These are phyloP conservation scores for Percina caprodes DNA, from an alignment of 2,113 vertebrate genomes.

Conservation along the genomic window DNA sequence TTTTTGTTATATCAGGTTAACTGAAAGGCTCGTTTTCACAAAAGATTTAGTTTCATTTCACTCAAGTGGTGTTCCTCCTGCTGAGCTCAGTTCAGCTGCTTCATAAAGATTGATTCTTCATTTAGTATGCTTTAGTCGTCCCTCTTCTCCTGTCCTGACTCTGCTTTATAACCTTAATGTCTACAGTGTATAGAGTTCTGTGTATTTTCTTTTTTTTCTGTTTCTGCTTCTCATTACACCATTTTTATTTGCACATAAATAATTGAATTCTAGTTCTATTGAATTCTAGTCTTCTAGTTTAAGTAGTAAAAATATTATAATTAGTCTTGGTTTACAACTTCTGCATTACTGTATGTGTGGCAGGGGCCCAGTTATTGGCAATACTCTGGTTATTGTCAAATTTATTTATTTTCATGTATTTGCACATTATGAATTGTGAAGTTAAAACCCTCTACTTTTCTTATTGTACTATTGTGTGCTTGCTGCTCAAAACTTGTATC, in stretches of 20 bases:
- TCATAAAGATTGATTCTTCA: conserved; percentile 4
- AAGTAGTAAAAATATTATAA: not conserved
- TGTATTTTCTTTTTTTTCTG: not conserved
- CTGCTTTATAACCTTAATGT: not conserved
- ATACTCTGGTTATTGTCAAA: not conserved
- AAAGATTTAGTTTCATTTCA: conserved; percentile 7
- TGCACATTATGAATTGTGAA: not conserved
- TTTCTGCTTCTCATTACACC: not conserved
- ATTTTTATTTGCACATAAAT: not conserved
- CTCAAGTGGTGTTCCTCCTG: conserved; percentile 2
- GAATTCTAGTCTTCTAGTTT: not conserved
- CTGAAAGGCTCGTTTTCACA: conserved; percentile 22
- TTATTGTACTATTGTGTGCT: not conserved
- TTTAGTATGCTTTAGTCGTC: not conserved
- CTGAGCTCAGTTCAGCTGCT: conserved; percentile 24
- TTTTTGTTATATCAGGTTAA: conserved; percentile 29
- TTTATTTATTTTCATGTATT: not conserved
- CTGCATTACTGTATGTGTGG: not conserved
- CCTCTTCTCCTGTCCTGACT: not conserved
- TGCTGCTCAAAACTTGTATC: not conserved
- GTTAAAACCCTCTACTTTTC: not conserved
- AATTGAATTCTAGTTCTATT: not conserved
- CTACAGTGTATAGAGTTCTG: not conserved
- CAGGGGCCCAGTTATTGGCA: not conserved
- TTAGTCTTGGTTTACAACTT: not conserved